A percentile compares a stretch with the other conserved stretches of the same genome.
Evolutionary conservation across 2,797 vertebrate genomes (phyloP).

Genomic region (Rhabdophis nuchalis): DNA sequence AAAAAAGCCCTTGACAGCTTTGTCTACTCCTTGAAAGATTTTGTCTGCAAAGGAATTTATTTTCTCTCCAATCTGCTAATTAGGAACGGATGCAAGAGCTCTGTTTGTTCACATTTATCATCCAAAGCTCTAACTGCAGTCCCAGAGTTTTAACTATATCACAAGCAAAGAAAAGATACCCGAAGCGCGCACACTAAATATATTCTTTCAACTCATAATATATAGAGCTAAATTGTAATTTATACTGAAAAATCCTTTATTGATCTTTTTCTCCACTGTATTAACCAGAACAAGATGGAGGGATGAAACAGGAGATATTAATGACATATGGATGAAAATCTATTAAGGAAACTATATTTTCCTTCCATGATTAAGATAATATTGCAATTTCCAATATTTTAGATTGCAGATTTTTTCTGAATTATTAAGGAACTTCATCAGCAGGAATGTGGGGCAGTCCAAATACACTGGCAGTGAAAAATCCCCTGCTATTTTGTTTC

Average conservation of each 20-base stretch:
- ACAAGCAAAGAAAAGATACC: background rate
- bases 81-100: background rate
- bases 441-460: background rate
- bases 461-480: conserved; percentile 30
- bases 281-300: background rate
- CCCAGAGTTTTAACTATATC: background rate
- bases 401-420: conserved; percentile 4
- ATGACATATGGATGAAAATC: conserved; percentile 1
- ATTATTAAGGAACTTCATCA: conserved; percentile 27
- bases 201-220: background rate
- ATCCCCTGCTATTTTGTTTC: conserved; percentile 2
- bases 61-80: background rate
- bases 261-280: background rate
- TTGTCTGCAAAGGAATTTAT: background rate
- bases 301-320: background rate
- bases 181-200: background rate
- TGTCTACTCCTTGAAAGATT: background rate
- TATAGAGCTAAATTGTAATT: conserved; percentile 13
- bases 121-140: background rate
- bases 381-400: conserved; percentile 15
- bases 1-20: background rate
- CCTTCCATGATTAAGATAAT: background rate
- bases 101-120: background rate
- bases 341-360: background rate
- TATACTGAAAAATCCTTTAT: conserved; percentile 18